Base-by-base conservation (phyloP, 2,113 vertebrate species). In the Alectura lathami region DNA sequence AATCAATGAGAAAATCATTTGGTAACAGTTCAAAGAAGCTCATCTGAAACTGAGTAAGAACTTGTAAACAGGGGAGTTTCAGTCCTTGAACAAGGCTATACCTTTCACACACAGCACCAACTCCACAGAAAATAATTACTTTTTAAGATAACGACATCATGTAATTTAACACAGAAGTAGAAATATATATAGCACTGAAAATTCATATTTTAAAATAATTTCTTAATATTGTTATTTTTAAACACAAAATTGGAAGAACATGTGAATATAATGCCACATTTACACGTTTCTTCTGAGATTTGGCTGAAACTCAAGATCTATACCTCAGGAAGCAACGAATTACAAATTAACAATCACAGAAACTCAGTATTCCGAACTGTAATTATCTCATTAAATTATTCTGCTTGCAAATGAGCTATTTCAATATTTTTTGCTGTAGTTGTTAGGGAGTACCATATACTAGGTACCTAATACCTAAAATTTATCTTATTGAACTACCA, bases 351-450 rank as follows among this genome's bases (percentile, higher is more conserved):
- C 10, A 59, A 11, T 38, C 40, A 6, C 20, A 22, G 20, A 62
- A 29, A 23, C 12, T 8, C 3, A 3, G 48, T 69, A 48, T 13
- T 56, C 34, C 83, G n/a, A 76, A 67, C 63, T 80, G 32, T 6
- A 59, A 0, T 34, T 42, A 81, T 22, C 74, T 11, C 48, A 43
- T 34, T 18, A 10, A 0, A 0, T 12, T 47, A 29, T 75, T 79
- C 42, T 62, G 42, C 14, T 32, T 84, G 42, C 22, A 42, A 59
- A 26, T 17, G 4, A 84, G 50, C 24, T 29, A 34, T 13, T 75
- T 53, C 27, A 36, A 42, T 32, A 38, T 53, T 22, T 18, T 59
- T 23, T 43, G 21, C n/a, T 38, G 27, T 40, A 18, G 27, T 86
- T 47, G 53, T 73, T 60, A 4, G 38, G 72, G 15, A 57, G 32